Conservation (phyloP, 2,888 invertebrate genomes). For the Ypsolopha sequella region DNA sequence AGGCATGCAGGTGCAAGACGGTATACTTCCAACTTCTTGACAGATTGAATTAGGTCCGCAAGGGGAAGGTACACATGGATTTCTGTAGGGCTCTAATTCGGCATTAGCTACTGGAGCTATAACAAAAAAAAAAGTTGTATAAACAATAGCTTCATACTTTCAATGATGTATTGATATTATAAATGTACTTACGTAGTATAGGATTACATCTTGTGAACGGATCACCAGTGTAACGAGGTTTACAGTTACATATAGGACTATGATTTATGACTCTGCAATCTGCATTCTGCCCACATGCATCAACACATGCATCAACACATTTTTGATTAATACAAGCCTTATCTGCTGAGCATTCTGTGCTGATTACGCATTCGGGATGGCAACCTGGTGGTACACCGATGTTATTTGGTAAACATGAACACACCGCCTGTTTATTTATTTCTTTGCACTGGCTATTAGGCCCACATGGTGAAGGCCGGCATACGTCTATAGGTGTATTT, state of each 20-base stretch:
- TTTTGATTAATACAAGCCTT: constrained; percentile 83
- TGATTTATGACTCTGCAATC: constrained; percentile 83
- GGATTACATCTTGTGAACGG: constrained; percentile 72
- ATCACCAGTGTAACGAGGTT: constrained; percentile 75
- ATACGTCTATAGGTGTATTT: constrained; percentile 61
- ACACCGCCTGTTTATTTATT: constrained; percentile 79
- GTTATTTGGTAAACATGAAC: constrained; percentile 79
- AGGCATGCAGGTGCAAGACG: constrained; percentile 74
- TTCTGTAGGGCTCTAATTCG: constrained; percentile 55
- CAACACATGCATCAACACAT: constrained; percentile 82
- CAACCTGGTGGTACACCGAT: constrained; percentile 81
- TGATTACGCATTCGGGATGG: constrained; percentile 82
- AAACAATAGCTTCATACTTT: background rate
- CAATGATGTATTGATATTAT: background rate
- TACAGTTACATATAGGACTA: constrained; percentile 83
- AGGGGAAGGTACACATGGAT: constrained; percentile 74
- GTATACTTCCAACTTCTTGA: constrained; percentile 66
- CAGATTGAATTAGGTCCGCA: constrained; percentile 81
- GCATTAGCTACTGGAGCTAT: constrained; percentile 55
- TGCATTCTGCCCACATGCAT: constrained; percentile 76
- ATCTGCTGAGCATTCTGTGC: constrained; percentile 79
- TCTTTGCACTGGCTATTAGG: constrained; percentile 82
- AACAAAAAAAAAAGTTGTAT: constrained; percentile 6
- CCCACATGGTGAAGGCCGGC: constrained; percentile 80
- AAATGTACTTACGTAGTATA: constrained; percentile 53